Base-by-base conservation (phyloP, 92 coral and sea anemone species). In the Scolanthus callimorphus region DNA sequence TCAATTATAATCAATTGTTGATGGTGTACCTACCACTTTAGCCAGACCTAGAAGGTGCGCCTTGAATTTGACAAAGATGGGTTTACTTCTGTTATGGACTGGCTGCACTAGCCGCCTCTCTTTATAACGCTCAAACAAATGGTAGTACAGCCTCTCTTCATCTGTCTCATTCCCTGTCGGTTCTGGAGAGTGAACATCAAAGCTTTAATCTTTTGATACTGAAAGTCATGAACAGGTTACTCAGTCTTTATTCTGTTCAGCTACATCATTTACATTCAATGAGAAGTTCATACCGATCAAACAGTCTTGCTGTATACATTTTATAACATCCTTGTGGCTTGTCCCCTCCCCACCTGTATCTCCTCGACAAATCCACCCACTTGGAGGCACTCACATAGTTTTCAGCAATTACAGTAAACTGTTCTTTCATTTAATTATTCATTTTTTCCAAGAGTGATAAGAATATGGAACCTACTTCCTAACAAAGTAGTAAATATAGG, bases 1-100 rank as follows among this genome's bases (percentile, higher is more conserved):
- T n/a, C n/a, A n/a, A n/a, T n/a, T n/a, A n/a, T n/a, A n/a, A n/a
- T n/a, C n/a, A n/a, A n/a, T n/a, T n/a, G n/a, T n/a, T n/a, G n/a
- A n/a, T n/a, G n/a, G 11, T 0, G 29, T n/a, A 31, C 83, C 76
- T 20, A 82, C 88, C 74, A 82, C 88, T 76, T 82, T 76, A 21
- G 88, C 83, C 11, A 82, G 73, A 13, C 88, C 88, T 23, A 82
- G 60, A 15, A 82, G 60, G 60, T 82, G 78, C 10, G 88, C 88
- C 12, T 73, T 72, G 21, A 82, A 69, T 9, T 50, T 39, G 45
- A 82, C 70, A 61, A 30, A 19, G 24, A 82, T 50, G 1, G 88
- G 70, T 28, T 75, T 70, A 0, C 69, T 31, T 8, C 79, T 55
- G 50, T 75, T 76, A 55, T 50, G 49, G 39, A 76, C 70, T 0